Evolutionary conservation across 2,113 vertebrate species (phyloP), one percentile per base, ranked within the genome.

Genomic region (Pseudorasbora parva): DNA sequence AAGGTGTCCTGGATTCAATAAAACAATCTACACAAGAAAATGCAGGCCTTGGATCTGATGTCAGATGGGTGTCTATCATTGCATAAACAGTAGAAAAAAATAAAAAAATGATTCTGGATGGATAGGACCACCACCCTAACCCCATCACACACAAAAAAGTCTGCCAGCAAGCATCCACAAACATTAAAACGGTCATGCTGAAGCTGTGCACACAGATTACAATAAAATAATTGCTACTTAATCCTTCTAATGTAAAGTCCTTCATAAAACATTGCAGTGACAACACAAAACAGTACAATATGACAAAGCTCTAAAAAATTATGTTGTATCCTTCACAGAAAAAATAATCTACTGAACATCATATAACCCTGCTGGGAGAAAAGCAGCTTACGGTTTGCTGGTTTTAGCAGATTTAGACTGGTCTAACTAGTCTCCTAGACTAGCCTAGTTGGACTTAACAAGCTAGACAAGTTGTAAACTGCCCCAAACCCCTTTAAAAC

Each of bases 221-320:
- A 7, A 41, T 43, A 71, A 73, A 49, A 49, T 74, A 49, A 10
- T 17, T 49, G 3, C 15, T 47, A 5, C 49, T 75, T 33, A 56
- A 85, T 68, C 74, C 43, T 79, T 72, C 69, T 49, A 8, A 33
- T 51, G 27, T 56, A 82, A 84, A 82, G 64, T 84, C 83, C 86
- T 87, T 87, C 86, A 87, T 87, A 30, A 77, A 78, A 77, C 23
- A 66, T 54, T 76, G 75, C 12, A 8, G 1, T 30, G 30, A 45
- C 77, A 43, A 9, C 59, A 78, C 66, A 78, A 68, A 45, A 86
- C 59, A 79, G 43, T 79, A 59, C 59, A 49, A 79, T 5, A 60
- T 79, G 57, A 79, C 23, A 64, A 64, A 60, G 7, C 37, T 78
- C 14, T 45, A 60, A 57, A 57, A 37, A 60, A 78, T 43, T 12